Evolutionary conservation across 1,140 invertebrate species (phyloP).

Genomic region (Drosophila eugracilis): DNA sequence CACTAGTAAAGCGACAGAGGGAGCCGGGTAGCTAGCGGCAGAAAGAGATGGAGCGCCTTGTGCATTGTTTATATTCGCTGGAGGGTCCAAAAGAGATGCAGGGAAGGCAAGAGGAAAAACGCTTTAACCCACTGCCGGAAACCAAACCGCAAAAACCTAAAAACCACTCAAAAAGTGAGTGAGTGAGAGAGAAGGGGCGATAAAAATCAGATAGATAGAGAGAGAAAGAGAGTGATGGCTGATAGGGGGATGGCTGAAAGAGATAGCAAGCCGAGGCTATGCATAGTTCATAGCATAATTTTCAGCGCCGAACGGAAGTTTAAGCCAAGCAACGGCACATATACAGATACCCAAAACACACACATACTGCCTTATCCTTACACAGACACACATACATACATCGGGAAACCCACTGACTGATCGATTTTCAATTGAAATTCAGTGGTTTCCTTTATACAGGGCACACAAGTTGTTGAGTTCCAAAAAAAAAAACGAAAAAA

Average conservation of each 20-base stretch:
- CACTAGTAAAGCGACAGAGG: neutral
- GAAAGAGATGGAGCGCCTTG: neutral
- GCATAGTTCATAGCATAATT: constrained; percentile 66
- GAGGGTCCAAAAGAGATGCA: constrained; percentile 1
- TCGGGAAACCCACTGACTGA: constrained; percentile 44
- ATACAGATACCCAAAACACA: constrained; percentile 12
- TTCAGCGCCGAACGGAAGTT: constrained; percentile 56
- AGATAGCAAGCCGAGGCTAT: neutral
- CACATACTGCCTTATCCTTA: no score
- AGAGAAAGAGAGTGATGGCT: neutral
- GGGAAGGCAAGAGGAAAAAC: neutral
- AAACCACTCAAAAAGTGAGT: constrained; percentile 24
- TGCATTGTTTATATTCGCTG: constrained; percentile 56
- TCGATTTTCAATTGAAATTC: constrained; percentile 81
- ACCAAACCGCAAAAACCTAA: constrained; percentile 23
- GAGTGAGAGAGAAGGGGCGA: neutral
- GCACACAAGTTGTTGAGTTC: constrained; percentile 19
- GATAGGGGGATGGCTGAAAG: neutral
- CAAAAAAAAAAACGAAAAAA: constrained; percentile 2
- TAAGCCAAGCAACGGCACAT: constrained; percentile 33
- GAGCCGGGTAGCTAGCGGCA: neutral
- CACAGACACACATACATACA: neutral
- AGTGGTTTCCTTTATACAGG: constrained; percentile 59
- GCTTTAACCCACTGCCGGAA: constrained; percentile 37
- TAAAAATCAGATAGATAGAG: neutral